phyloP scores from a whole-genome alignment of 2,888 invertebrate species.

The Lymantria monacha region DNA sequence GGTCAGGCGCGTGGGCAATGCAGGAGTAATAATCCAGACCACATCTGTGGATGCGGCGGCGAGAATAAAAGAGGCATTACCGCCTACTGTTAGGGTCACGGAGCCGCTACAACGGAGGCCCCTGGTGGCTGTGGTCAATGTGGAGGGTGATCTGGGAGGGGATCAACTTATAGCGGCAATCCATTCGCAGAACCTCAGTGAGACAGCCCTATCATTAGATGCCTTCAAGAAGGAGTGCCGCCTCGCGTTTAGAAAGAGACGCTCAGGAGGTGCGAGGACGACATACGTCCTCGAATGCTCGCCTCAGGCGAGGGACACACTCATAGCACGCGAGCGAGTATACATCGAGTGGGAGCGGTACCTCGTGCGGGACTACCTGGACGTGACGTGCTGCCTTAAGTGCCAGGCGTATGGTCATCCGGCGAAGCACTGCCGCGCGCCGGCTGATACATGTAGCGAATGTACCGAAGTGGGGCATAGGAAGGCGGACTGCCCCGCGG shows the following conservation, averaged over 20 bases:
- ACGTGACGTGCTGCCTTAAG: not conserved
- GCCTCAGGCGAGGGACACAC: not conserved
- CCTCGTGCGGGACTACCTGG: not conserved
- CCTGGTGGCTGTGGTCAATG: not conserved
- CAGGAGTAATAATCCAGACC: slow-evolving; percentile 5
- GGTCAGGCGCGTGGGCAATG: not conserved
- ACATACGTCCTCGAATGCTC: not conserved
- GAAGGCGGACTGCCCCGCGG: not conserved
- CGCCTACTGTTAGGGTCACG: not conserved
- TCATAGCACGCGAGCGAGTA: not conserved
- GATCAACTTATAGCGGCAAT: not conserved
- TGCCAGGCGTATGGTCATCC: not conserved
- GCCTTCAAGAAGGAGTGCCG: not conserved
- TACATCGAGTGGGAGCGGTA: not conserved
- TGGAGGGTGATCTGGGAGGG: not conserved
- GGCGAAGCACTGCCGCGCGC: not conserved
- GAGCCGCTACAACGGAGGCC: slow-evolving; percentile 9
- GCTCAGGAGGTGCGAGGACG: not conserved
- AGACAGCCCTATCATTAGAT: not conserved
- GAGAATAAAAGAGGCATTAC: slow-evolving; percentile 1
- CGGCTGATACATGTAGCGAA: not conserved
- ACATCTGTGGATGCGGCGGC: slow-evolving; percentile 6
- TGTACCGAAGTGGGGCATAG: not conserved
- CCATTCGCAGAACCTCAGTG: not conserved
- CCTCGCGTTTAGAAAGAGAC: not conserved